A percentile compares a stretch with the other conserved stretches of the same genome.
Conservation (phyloP, 2,113 vertebrate genomes). For the Bos indicus region DNA sequence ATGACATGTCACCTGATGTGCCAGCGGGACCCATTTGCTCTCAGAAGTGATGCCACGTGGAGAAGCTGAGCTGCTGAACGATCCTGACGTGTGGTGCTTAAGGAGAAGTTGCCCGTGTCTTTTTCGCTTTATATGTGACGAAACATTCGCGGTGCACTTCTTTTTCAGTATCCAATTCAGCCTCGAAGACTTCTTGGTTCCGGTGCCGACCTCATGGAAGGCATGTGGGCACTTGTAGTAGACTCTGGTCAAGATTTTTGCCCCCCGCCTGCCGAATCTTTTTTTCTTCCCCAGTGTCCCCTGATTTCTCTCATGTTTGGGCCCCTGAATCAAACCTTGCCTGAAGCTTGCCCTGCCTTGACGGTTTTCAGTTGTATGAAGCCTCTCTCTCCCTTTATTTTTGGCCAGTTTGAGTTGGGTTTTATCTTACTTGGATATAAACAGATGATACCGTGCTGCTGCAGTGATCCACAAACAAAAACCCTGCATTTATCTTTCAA, state of each 20-base stretch:
- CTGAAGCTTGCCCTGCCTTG: neutral
- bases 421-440: neutral
- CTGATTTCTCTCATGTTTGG: too few relatives aligned
- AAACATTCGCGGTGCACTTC: conserved; percentile 77
- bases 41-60: fast-evolving
- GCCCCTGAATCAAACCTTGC: neutral
- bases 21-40: fast-evolving
- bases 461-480: neutral
- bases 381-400: neutral
- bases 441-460: fast-evolving
- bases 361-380: neutral
- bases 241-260: neutral
- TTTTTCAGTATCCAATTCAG: conserved; percentile 57
- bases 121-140: conserved; percentile 71
- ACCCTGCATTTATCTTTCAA: neutral
- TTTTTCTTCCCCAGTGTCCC: neutral
- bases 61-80: fast-evolving
- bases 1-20: fast-evolving
- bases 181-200: neutral
- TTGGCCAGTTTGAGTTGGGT: neutral
- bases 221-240: fast-evolving
- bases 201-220: neutral
- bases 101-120: conserved; percentile 71
- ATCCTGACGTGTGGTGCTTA: conserved; percentile 42
- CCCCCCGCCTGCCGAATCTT: fast-evolving